A percentile compares a stretch with the other conserved stretches of the same genome.
Conservation (phyloP, 2,888 invertebrate genomes). For the Colletes collaris region DNA sequence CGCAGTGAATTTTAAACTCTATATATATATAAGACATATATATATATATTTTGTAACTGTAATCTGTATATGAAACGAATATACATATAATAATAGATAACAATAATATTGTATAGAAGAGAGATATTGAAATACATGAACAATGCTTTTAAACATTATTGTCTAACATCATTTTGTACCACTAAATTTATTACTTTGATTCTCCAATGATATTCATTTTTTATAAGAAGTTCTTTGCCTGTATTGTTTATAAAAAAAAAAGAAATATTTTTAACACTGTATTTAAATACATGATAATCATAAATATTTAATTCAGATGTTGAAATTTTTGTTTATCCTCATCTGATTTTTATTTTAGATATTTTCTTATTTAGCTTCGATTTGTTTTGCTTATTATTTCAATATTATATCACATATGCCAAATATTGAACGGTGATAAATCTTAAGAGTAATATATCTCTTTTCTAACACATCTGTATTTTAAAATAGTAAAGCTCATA, state of each 20-base stretch:
- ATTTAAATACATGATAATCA: slow-evolving; percentile 40
- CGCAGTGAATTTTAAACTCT: slow-evolving; percentile 76
- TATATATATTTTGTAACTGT: slow-evolving; percentile 82
- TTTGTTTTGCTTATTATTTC: slow-evolving; percentile 58
- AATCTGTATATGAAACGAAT: slow-evolving; percentile 81
- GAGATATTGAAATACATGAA: slow-evolving; percentile 83
- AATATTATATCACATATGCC: slow-evolving; percentile 38
- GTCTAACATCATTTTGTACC: slow-evolving; percentile 82
- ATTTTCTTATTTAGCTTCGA: slow-evolving; percentile 54
- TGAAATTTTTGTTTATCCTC: slow-evolving; percentile 52
- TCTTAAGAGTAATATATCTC: slow-evolving; percentile 75
- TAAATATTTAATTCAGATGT: slow-evolving; percentile 40
- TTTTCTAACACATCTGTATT: slow-evolving; percentile 73
- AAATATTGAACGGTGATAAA: slow-evolving; percentile 42
- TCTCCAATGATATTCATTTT: slow-evolving; percentile 64
- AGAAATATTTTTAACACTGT: slow-evolving; percentile 34
- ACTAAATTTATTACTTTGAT: slow-evolving; percentile 77
- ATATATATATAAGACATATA: slow-evolving; percentile 51
- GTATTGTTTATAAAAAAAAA: slow-evolving; percentile 39
- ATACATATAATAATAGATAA: slow-evolving; percentile 81
- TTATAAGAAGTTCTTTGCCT: slow-evolving; percentile 58
- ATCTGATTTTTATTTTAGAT: slow-evolving; percentile 52
- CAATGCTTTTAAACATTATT: slow-evolving; percentile 83
- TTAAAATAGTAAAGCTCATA: slow-evolving; percentile 32
- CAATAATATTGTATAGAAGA: slow-evolving; percentile 83